Conservation (phyloP, 2,113 vertebrate genomes). For the Suricata suricatta region DNA sequence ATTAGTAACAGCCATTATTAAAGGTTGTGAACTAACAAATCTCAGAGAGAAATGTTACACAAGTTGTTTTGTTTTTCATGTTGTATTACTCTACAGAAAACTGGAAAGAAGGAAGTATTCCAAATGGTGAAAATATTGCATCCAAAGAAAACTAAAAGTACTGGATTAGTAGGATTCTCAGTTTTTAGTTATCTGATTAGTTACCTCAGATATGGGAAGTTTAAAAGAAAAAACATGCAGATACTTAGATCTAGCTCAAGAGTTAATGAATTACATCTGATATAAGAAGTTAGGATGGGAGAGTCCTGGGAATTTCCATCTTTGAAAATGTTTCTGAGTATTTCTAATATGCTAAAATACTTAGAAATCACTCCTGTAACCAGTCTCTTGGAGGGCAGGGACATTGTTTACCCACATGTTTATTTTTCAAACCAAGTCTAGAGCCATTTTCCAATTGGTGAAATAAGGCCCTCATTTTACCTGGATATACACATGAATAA, state of each 20-base stretch:
- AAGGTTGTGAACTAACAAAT: neutral
- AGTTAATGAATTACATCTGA: neutral
- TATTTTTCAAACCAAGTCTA: neutral
- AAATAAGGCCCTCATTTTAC: neutral
- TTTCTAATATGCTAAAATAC: neutral
- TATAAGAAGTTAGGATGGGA: neutral
- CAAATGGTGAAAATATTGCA: neutral
- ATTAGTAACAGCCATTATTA: neutral
- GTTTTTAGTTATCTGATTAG: neutral
- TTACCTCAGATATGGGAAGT: neutral
- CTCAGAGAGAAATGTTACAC: neutral
- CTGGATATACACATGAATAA: neutral
- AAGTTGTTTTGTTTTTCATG: neutral
- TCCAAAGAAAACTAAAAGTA: neutral
- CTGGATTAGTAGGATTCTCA: neutral
- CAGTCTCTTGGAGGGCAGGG: neutral
- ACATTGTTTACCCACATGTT: neutral
- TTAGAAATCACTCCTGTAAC: neutral
- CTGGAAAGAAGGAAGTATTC: neutral
- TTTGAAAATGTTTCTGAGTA: neutral
- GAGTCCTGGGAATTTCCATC: neutral
- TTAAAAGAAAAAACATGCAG: neutral
- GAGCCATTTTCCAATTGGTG: neutral
- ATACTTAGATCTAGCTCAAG: neutral
- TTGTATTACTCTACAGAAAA: neutral